phyloP scores from a whole-genome alignment of 2,888 invertebrate genomes.

The Dryadula phaetusa region DNA sequence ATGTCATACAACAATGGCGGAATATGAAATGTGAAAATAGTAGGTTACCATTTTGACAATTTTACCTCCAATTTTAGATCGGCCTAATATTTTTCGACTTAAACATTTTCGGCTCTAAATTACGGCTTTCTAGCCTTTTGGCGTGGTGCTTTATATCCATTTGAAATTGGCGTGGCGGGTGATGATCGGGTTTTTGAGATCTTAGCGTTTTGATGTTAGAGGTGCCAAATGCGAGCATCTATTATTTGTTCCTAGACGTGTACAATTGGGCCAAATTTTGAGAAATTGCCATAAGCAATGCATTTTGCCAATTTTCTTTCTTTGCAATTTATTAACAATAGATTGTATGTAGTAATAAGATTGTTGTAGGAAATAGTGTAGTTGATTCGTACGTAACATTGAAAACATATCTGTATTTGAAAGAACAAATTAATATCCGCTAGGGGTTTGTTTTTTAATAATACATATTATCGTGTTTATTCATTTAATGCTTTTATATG shows the following conservation, averaged over 20 bases:
- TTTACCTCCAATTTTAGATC: neutral
- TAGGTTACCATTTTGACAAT: neutral
- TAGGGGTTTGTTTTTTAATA: slow-evolving; percentile 29
- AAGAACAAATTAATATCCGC: slow-evolving; percentile 40
- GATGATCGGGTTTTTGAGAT: neutral
- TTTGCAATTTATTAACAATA: slow-evolving; percentile 17
- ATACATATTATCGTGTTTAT: neutral
- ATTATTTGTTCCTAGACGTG: slow-evolving; percentile 7
- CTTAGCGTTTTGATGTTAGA: slow-evolving; percentile 24
- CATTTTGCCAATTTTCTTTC: slow-evolving; percentile 5
- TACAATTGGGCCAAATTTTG: slow-evolving; percentile 12
- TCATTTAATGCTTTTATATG: neutral
- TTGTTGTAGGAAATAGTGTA: slow-evolving; percentile 21
- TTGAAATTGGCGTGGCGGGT: neutral
- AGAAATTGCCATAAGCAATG: neutral
- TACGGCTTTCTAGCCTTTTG: slow-evolving; percentile 12
- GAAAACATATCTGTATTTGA: slow-evolving; percentile 56
- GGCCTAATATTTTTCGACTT: slow-evolving; percentile 20
- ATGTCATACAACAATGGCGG: neutral
- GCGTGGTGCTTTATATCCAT: slow-evolving; percentile 29
- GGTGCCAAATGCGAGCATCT: slow-evolving; percentile 43
- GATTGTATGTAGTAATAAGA: slow-evolving; percentile 15
- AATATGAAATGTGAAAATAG: slow-evolving; percentile 1
- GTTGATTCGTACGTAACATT: slow-evolving; percentile 49
- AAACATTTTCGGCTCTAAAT: slow-evolving; percentile 23